phyloP scores from a whole-genome alignment of 2,888 invertebrate species.

The Pristionchus arcanus region DNA sequence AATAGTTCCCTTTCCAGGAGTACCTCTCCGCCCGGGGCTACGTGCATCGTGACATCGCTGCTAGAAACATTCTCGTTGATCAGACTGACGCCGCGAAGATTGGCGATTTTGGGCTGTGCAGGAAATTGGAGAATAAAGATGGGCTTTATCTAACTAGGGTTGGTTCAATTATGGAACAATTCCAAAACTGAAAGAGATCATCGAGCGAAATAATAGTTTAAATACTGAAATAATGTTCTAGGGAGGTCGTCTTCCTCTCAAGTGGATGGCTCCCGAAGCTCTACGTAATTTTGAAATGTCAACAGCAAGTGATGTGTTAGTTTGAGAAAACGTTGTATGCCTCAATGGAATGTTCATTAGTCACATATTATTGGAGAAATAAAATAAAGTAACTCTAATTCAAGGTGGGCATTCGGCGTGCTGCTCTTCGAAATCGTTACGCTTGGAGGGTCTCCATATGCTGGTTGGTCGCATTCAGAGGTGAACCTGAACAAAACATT shows the following conservation, averaged over 20 bases:
- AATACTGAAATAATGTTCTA: not conserved
- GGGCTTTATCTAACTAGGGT: slow-evolving; percentile 11
- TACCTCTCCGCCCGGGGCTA: not conserved
- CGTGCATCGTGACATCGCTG: slow-evolving; percentile 35
- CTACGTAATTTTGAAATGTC: not conserved
- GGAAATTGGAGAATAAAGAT: not conserved
- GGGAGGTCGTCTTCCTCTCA: not conserved
- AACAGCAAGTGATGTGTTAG: not conserved
- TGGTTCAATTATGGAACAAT: not conserved
- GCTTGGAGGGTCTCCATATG: slow-evolving; percentile 39
- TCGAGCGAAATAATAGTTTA: not conserved
- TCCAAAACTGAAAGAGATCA: not conserved
- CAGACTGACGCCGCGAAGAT: not conserved
- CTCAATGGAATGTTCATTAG: too few relatives aligned
- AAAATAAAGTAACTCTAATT: too few relatives aligned
- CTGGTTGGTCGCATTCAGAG: slow-evolving; percentile 15
- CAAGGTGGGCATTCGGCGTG: slow-evolving; percentile 47
- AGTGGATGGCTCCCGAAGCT: not conserved
- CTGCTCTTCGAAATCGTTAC: slow-evolving; percentile 53
- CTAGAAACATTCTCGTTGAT: slow-evolving; percentile 3
- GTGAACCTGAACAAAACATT: not conserved
- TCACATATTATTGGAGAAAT: too few relatives aligned
- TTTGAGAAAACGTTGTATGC: too few relatives aligned
- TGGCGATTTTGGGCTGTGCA: slow-evolving; percentile 27
- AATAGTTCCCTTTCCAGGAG: too few relatives aligned